Conservation (phyloP, 1,140 invertebrate species). For the Nasonia giraulti region DNA sequence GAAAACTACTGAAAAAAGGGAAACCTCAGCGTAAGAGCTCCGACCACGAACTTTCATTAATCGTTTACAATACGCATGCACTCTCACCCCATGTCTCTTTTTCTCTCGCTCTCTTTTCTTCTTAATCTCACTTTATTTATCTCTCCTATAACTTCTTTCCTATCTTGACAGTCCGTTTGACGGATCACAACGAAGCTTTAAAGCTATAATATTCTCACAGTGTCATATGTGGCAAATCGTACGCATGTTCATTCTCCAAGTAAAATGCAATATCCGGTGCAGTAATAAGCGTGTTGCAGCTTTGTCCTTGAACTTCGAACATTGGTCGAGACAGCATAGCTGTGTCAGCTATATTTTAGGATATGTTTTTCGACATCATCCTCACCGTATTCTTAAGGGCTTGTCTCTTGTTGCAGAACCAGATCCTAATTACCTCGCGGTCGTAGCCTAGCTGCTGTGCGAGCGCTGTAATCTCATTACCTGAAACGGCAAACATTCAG, state of each 20-base stretch:
- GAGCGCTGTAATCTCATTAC: conserved; percentile 96
- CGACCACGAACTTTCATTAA: conserved; percentile 48
- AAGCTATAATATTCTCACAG: conserved; percentile 52
- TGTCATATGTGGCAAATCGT: conserved; percentile 37
- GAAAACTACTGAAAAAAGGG: conserved; percentile 48
- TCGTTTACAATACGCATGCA: conserved; percentile 25
- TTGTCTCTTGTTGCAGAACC: conserved; percentile 99
- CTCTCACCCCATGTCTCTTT: conserved; percentile 7
- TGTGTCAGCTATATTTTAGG: conserved; percentile 61
- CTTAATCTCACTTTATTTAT: conserved; percentile 9
- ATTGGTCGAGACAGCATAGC: conserved; percentile 48
- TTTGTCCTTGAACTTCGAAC: conserved; percentile 17
- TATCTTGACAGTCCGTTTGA: conserved; percentile 45
- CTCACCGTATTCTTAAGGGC: conserved; percentile 95
- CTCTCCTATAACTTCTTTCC: conserved; percentile 12
- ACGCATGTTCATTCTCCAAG: conserved; percentile 23
- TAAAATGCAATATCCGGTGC: conserved; percentile 48
- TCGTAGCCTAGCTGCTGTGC: conserved; percentile 97
- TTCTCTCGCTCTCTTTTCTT: neutral
- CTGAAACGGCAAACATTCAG: conserved; percentile 74
- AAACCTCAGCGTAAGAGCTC: conserved; percentile 38
- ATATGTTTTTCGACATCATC: conserved; percentile 90
- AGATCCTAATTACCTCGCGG: conserved; percentile 97
- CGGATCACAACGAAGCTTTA: conserved; percentile 51
- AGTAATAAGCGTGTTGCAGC: conserved; percentile 27